Base-by-base conservation (phyloP, 2,888 invertebrate species). In the Minunthozetes semirufus region DNA sequence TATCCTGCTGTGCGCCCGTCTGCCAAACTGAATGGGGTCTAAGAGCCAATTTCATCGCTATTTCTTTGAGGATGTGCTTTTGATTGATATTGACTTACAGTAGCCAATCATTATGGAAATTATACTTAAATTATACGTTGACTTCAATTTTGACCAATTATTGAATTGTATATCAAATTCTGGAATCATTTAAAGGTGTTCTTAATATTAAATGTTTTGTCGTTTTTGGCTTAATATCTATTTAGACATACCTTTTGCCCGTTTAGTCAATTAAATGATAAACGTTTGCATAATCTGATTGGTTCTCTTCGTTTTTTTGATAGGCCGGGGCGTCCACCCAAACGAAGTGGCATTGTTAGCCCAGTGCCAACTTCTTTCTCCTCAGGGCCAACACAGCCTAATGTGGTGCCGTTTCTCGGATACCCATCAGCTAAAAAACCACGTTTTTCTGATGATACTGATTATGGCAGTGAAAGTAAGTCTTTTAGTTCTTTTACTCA, bases 271-370 rank as follows among this genome's bases (percentile, higher is more conserved):
- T 42, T 42, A 68, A 22, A 22, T 68, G 68, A 68, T 68, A 68
- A 68, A 68, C 46, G 38, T n/a, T 68, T 68, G 42, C 42, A 29
- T 74, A 27, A 66, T 66, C 53, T 74, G 61, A 63, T 74, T 53
- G 56, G 63, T 48, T 76, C 6, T 66, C 29, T 6, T 8, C 33
- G n/a, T 11, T 56, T 46, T 13, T 68, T 68, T 68, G 33, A 76
- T 72, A 78, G 79, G 74, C 79, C 79, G 33, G 79, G 79, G 25
- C 72, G 79, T 72, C 79, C 79, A 19, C 79, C 79, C 4, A 79
- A 78, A 63, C 46, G 79, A 50, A 78, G 77, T 11, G 76, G 77
- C 50, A 78, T 78, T 76, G 66, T 66, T 25, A 75, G 78, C 25
- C 76, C 79, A 19, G 77, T 76, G 17, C 77, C 75, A n/a, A 38